Conservation (phyloP, 2,797 vertebrate genomes). For the Odontamblyopus rebecca region DNA sequence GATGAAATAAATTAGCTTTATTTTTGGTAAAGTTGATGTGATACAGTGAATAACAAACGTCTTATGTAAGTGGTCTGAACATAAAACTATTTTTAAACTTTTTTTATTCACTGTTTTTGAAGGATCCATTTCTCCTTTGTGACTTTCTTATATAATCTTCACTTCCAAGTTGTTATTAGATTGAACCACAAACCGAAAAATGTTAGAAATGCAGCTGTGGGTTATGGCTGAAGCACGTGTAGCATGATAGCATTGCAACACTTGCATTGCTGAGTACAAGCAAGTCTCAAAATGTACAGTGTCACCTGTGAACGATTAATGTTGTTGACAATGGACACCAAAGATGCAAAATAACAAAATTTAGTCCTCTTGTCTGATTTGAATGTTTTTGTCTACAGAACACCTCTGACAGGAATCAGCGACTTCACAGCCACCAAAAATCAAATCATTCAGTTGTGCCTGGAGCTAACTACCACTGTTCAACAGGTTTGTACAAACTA, state of each 20-base stretch:
- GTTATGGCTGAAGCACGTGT: slow-evolving; percentile 5
- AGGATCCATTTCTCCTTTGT: neutral
- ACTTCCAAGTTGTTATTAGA: slow-evolving; percentile 3
- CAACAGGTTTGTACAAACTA: slow-evolving; percentile 87
- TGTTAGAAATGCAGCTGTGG: slow-evolving; percentile 5
- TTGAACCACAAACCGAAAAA: neutral
- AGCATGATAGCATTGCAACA: slow-evolving; percentile 19
- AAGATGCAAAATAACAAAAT: neutral
- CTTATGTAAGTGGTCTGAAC: neutral
- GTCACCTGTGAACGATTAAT: slow-evolving; percentile 35
- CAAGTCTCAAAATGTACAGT: slow-evolving; percentile 25
- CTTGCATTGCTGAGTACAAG: slow-evolving; percentile 27
- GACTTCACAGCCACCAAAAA: slow-evolving; percentile 97
- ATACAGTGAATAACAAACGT: slow-evolving; percentile 19
- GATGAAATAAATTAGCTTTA: slow-evolving; percentile 42
- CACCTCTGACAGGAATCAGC: slow-evolving; percentile 93
- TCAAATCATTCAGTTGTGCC: slow-evolving; percentile 97
- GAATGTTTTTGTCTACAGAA: slow-evolving; percentile 73
- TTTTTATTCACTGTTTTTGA: slow-evolving; percentile 1
- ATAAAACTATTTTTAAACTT: neutral
- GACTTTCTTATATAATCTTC: slow-evolving; percentile 9
- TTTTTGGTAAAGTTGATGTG: slow-evolving; percentile 33
- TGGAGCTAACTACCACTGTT: slow-evolving; percentile 96
- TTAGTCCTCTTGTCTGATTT: neutral
- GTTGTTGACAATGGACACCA: slow-evolving; percentile 25